Evolutionary conservation across 2,113 vertebrate genomes (phyloP).

Genomic region (Tinamus guttatus): DNA sequence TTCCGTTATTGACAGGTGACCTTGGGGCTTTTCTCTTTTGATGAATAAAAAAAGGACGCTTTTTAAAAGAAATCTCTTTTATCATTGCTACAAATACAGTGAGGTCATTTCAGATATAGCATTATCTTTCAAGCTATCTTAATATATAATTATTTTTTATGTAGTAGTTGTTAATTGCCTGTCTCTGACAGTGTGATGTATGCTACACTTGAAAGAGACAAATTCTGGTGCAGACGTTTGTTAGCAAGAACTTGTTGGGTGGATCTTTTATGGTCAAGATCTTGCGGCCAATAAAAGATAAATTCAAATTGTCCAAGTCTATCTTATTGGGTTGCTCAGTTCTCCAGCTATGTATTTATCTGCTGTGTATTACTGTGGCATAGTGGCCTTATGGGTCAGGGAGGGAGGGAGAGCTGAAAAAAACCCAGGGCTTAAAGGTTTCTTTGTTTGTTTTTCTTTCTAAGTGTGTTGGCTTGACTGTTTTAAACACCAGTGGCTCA

Average conservation of each 20-base stretch:
- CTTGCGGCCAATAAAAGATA: background rate
- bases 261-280: background rate
- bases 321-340: background rate
- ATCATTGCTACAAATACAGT: constrained; percentile 66
- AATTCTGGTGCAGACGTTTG: background rate
- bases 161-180: constrained; percentile 54
- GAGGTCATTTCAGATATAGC: constrained; percentile 70
- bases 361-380: background rate
- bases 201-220: constrained; percentile 19
- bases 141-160: constrained; percentile 54
- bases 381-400: background rate
- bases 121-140: constrained; percentile 54
- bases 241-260: background rate
- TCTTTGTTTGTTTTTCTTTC: background rate
- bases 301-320: background rate
- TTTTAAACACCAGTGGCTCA: background rate
- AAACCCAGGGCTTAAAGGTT: background rate
- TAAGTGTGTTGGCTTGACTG: background rate
- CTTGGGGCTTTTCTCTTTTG: constrained; percentile 82
- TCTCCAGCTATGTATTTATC: background rate
- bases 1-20: constrained; percentile 86
- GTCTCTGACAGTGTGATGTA: background rate
- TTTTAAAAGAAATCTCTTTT: constrained; percentile 67
- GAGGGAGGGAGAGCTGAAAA: background rate
- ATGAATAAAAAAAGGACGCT: constrained; percentile 59